Base-by-base conservation (phyloP, 2,113 vertebrate genomes). In the Haemorhous mexicanus region DNA sequence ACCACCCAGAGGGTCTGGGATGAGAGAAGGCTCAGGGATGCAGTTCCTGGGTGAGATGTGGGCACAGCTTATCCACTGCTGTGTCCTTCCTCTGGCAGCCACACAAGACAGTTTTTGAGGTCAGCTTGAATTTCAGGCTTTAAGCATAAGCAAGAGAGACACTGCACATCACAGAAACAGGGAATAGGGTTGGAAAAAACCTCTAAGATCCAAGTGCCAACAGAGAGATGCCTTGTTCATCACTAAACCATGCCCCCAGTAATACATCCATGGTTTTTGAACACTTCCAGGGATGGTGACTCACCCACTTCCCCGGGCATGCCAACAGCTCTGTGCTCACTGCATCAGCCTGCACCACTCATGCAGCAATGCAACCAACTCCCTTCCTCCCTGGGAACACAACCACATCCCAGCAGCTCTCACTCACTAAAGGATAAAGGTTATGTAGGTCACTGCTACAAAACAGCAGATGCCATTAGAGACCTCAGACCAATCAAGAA, bases 391-490 rank as follows among this genome's bases (percentile, higher is more conserved):
- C 59, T 39, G 24, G 22, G 33, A 76, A 61, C 21, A 39, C 49
- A 68, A 61, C 7, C 26, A 22, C 0, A 0, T 6, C 21, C n/a
- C 49, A 52, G 24, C 39, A 39, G 3, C 39, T 26, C 33, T 27
- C 30, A n/a, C 16, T 41, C 28, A 22, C 33, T 47, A 46, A 30
- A 63, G 47, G 9, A 75, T 17, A 62, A 85, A 39, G 32, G 17
- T 43, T 41, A 37, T 5, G 17, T 2, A 56, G 24, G 11, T 7
- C 23, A 35, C 21, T 50, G 44, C 14, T 22, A 47, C 23, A 50
- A 32, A 72, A 28, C n/a, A 64, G 37, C 2, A 66, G n/a, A 27
- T 8, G 11, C 22, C 10, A 18, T 21, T 9, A 22, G 19, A 47
- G n/a, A 66, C 2, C 37, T 56, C 24, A 44, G 5, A 33, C 2